Evolutionary conservation across 2,888 invertebrate species (phyloP).

Genomic region (Pyrochroa serraticornis): DNA sequence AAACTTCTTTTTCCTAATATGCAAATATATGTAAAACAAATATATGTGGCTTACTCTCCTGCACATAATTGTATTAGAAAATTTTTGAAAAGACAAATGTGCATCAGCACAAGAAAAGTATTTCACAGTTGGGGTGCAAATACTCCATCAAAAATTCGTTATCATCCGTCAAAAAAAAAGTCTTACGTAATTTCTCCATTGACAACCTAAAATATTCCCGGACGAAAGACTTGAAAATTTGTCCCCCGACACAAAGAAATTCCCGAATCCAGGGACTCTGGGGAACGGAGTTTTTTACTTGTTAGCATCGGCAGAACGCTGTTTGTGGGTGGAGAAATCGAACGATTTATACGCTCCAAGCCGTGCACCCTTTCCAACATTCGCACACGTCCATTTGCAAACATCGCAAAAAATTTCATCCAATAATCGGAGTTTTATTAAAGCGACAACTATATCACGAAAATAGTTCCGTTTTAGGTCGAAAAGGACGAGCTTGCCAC

Average conservation of each 20-base stretch:
- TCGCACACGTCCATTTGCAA: slow-evolving; percentile 24
- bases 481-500: slow-evolving; percentile 3
- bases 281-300: slow-evolving; percentile 44
- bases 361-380: slow-evolving; percentile 26
- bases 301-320: slow-evolving; percentile 46
- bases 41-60: too few relatives aligned
- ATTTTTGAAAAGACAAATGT: too few relatives aligned
- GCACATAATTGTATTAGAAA: too few relatives aligned
- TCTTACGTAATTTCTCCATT: slow-evolving; percentile 10
- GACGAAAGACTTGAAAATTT: slow-evolving; percentile 38
- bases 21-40: too few relatives aligned
- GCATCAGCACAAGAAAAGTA: too few relatives aligned
- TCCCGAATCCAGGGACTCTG: slow-evolving; percentile 37
- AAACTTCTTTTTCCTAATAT: too few relatives aligned
- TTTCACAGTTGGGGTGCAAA: too few relatives aligned
- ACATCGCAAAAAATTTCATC: slow-evolving; percentile 18
- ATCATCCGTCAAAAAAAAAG: slow-evolving; percentile 1
- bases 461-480: slow-evolving; percentile 1
- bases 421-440: too few relatives aligned
- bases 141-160: too few relatives aligned
- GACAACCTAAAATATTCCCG: slow-evolving; percentile 24
- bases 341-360: slow-evolving; percentile 47
- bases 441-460: too few relatives aligned
- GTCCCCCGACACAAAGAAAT: slow-evolving; percentile 41
- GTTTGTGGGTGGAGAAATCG: slow-evolving; percentile 47